A percentile compares a stretch with the other conserved stretches of the same genome.
phyloP scores from a whole-genome alignment of 2,797 vertebrate genomes.

The Pseudocheirus occidentalis region DNA sequence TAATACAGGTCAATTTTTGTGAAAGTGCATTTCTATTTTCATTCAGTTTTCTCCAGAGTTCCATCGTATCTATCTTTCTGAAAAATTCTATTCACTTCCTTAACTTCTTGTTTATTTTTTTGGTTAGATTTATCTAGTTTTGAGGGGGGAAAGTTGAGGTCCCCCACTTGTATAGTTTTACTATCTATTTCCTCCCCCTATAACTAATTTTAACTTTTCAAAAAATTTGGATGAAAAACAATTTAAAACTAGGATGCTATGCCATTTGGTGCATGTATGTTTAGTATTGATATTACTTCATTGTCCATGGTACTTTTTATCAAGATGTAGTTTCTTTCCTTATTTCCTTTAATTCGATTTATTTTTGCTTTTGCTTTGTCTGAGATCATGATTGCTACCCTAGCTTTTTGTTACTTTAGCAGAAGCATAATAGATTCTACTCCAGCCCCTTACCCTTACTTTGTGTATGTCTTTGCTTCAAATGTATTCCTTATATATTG shows the following conservation, averaged over 20 bases:
- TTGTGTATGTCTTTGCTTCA: no score
- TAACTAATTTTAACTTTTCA: neutral
- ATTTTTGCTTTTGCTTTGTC: neutral
- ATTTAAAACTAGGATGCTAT: neutral
- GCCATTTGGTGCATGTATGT: neutral
- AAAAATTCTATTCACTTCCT: neutral
- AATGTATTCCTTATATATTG: no score
- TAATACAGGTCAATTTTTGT: no score
- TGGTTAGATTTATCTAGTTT: neutral
- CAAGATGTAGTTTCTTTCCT: neutral
- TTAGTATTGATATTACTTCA: neutral
- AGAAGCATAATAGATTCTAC: no score
- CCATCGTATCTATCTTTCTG: neutral
- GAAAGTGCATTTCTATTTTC: no score
- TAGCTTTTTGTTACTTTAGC: neutral
- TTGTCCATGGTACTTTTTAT: neutral
- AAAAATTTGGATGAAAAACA: neutral
- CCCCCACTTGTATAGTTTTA: neutral
- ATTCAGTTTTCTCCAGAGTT: no score
- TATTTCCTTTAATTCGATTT: neutral
- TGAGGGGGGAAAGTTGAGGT: neutral
- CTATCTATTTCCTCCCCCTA: neutral
- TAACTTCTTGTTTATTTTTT: neutral
- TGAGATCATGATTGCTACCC: neutral
- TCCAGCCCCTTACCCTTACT: no score